phyloP scores from a whole-genome alignment of 2,888 invertebrate genomes.

The Colostygia pectinataria region DNA sequence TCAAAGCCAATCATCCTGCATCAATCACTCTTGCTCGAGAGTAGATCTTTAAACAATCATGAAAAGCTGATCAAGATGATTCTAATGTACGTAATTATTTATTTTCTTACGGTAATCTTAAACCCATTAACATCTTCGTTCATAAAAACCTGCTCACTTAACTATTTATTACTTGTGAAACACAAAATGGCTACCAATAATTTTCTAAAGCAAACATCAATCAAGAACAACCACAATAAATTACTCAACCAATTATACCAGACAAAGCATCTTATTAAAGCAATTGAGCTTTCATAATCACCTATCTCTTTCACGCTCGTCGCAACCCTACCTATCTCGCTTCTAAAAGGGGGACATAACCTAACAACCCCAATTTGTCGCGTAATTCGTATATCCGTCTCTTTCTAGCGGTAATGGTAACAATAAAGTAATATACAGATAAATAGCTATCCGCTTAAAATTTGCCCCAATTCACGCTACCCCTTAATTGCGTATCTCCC shows the following conservation, averaged over 20 bases:
- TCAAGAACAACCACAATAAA: conserved; percentile 50
- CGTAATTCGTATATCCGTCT: conserved; percentile 23
- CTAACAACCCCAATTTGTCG: conserved; percentile 64
- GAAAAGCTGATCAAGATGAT: no score
- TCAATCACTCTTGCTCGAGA: no score
- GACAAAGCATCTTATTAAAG: conserved; percentile 62
- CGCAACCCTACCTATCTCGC: conserved; percentile 10
- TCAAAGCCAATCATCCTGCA: no score
- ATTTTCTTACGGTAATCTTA: background rate
- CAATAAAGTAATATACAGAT: conserved; percentile 82
- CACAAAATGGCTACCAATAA: conserved; percentile 50
- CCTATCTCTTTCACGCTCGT: conserved; percentile 41
- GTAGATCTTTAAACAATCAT: no score
- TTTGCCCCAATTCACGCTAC: conserved; percentile 77
- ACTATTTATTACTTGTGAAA: conserved; percentile 20
- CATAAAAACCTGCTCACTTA: conserved; percentile 10
- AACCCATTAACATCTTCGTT: conserved; percentile 10
- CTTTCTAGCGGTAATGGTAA: conserved; percentile 67
- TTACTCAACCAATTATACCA: conserved; percentile 59
- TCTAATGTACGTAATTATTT: conserved; percentile 1
- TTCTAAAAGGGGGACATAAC: conserved; percentile 39
- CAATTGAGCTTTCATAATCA: conserved; percentile 60
- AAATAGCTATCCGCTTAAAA: conserved; percentile 80
- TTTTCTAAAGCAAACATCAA: conserved; percentile 62
- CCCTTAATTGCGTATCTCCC: conserved; percentile 78